A percentile compares a stretch with the other conserved stretches of the same genome.
These are phyloP conservation scores for Scaptomyza cyrtandrae DNA, from an alignment of 2,888 invertebrate species.

Conservation along the genomic window DNA sequence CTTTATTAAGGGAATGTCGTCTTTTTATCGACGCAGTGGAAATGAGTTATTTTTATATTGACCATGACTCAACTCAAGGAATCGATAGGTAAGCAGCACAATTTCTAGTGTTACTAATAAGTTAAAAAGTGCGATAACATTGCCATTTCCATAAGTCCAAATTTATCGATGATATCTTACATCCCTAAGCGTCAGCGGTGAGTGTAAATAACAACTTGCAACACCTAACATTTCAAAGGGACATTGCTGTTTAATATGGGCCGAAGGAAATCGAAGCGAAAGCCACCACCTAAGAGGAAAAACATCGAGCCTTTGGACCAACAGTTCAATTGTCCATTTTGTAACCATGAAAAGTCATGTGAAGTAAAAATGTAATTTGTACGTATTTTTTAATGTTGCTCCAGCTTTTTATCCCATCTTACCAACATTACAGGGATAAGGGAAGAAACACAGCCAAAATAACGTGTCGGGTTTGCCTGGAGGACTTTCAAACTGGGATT, in stretches of 20 bases:
- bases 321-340: constrained; percentile 99
- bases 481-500: constrained; percentile 98
- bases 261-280: constrained; percentile 97
- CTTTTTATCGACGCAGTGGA: no score
- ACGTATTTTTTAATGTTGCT: neutral
- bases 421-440: constrained; percentile 91
- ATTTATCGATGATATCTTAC: neutral
- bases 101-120: no score
- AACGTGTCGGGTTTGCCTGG: constrained; percentile 97
- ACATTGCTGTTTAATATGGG: constrained; percentile 89
- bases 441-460: constrained; percentile 96
- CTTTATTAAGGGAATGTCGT: no score
- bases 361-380: constrained; percentile 98
- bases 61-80: no score
- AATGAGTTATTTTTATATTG: no score
- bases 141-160: constrained; percentile 1
- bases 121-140: no score
- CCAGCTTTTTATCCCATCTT: neutral
- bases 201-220: neutral
- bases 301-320: constrained; percentile 96
- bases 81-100: no score
- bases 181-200: neutral
- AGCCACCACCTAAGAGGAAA: constrained; percentile 97
- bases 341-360: constrained; percentile 99
- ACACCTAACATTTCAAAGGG: neutral